These are phyloP conservation scores for Scomber scombrus DNA, from an alignment of 2,113 vertebrate species.

Conservation along the genomic window DNA sequence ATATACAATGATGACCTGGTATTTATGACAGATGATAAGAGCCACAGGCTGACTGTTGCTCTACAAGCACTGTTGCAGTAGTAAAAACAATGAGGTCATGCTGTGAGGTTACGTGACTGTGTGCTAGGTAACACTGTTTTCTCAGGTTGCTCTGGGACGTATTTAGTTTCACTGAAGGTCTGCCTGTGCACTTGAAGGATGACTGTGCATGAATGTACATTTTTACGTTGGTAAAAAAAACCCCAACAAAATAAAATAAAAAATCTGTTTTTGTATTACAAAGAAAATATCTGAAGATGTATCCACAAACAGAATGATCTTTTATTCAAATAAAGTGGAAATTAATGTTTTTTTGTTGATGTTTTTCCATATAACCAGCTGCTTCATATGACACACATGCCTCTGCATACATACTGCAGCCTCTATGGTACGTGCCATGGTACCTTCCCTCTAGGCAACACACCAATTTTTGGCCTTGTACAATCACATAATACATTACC, in stretches of 20 bases:
- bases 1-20: not conserved
- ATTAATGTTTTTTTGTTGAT: not conserved
- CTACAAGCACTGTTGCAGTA: slow-evolving; percentile 8
- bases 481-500: too few species aligned
- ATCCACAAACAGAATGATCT: not conserved
- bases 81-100: not conserved
- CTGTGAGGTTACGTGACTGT: not conserved
- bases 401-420: too few species aligned
- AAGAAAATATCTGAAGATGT: slow-evolving; percentile 30
- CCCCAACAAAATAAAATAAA: too few species aligned
- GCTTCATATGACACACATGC: too few species aligned
- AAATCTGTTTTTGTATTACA: slow-evolving; percentile 33
- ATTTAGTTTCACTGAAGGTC: slow-evolving; percentile 44
- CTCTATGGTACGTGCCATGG: too few species aligned
- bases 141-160: slow-evolving; percentile 44
- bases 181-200: not conserved
- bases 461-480: too few species aligned
- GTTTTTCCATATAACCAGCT: not conserved
- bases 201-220: slow-evolving; percentile 47
- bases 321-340: slow-evolving; percentile 51
- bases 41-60: not conserved
- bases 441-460: too few species aligned
- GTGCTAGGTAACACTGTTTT: slow-evolving; percentile 51
- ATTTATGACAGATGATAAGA: not conserved
- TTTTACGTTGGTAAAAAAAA: slow-evolving; percentile 11